Evolutionary conservation across 2,888 invertebrate species (phyloP).

Genomic region (Carabus problematicus): DNA sequence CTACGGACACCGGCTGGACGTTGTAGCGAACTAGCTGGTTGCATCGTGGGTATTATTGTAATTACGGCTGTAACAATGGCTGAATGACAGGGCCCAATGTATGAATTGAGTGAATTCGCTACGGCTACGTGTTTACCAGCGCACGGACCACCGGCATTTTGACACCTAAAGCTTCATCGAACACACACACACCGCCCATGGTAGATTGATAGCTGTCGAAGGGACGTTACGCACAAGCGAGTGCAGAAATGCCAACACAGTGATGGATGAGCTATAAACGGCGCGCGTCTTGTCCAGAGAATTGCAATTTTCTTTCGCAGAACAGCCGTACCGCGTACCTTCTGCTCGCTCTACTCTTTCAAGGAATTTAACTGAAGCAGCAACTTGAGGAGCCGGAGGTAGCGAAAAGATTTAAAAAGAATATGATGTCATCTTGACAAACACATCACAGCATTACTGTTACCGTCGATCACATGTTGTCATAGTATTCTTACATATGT

Average conservation of each 20-base stretch:
- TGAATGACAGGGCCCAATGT: slow-evolving; percentile 12
- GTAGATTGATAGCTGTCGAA: slow-evolving; percentile 13
- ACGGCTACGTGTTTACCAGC: slow-evolving; percentile 12
- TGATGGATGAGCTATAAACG: slow-evolving; percentile 9
- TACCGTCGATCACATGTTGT: slow-evolving; percentile 9
- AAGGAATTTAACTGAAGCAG: too few relatives aligned
- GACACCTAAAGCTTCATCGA: slow-evolving; percentile 14
- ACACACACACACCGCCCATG: neutral
- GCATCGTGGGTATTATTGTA: slow-evolving; percentile 33
- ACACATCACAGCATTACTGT: slow-evolving; percentile 25
- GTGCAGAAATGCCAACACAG: neutral
- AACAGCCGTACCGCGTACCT: too few relatives aligned
- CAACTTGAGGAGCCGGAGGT: neutral
- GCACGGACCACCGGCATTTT: slow-evolving; percentile 24
- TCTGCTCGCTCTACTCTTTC: too few relatives aligned
- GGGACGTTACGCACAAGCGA: slow-evolving; percentile 8
- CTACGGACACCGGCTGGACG: neutral
- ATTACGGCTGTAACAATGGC: slow-evolving; percentile 25
- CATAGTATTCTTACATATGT: neutral
- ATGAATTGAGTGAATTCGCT: neutral
- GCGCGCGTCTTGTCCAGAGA: slow-evolving; percentile 14
- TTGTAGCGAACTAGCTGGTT: slow-evolving; percentile 16
- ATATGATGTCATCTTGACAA: slow-evolving; percentile 22
- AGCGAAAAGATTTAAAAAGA: slow-evolving; percentile 20
- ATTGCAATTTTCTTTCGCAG: slow-evolving; percentile 18